Evolutionary conservation across 2,888 invertebrate species (phyloP).

Genomic region (Trachelus stipa): DNA sequence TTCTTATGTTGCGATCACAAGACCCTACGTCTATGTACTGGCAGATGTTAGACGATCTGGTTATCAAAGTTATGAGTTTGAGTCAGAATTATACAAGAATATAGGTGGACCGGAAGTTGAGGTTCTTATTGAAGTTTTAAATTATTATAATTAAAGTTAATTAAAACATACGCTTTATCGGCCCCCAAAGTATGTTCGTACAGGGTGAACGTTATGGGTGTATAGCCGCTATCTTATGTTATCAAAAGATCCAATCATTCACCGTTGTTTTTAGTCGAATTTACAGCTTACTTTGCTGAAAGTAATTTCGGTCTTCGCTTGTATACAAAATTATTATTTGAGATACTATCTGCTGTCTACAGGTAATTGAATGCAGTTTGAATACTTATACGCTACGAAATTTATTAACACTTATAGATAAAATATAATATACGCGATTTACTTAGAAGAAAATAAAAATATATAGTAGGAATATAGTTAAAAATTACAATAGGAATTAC

Average conservation of each 20-base stretch:
- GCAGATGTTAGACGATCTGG: neutral
- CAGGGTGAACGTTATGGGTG: neutral
- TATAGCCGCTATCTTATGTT: neutral
- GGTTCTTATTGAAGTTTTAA: neutral
- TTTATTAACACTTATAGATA: neutral
- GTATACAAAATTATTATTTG: neutral
- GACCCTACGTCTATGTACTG: neutral
- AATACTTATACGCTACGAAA: neutral
- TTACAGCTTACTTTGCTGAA: neutral
- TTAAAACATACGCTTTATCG: neutral
- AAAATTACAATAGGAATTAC: neutral
- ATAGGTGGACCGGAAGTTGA: neutral
- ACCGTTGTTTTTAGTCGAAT: neutral
- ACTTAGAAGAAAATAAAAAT: neutral
- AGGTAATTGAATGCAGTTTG: neutral
- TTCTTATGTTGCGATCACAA: neutral
- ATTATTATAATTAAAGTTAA: neutral
- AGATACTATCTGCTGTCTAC: neutral
- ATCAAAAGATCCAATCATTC: neutral
- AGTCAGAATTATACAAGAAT: slow-evolving; percentile 1
- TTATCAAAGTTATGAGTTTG: neutral
- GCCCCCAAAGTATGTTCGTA: neutral
- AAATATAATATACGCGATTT: neutral
- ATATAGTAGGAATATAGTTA: neutral
- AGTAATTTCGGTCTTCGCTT: neutral